Percentiles rank a stretch among this genome's conserved stretches.
Conservation (phyloP, 1,140 invertebrate species). For the Euschistus heros region DNA sequence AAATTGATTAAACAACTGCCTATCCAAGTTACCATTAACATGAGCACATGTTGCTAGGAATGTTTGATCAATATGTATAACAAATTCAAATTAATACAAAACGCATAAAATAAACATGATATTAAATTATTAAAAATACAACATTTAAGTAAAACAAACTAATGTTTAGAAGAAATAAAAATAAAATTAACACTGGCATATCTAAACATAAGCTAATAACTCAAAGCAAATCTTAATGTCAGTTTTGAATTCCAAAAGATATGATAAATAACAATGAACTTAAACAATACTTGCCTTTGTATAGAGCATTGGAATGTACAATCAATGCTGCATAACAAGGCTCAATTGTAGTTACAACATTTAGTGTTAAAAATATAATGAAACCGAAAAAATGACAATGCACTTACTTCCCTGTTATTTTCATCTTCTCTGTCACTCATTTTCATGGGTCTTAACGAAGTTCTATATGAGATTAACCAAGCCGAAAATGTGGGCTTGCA, state of each 20-base stretch:
- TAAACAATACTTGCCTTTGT: not conserved
- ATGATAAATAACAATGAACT: not conserved
- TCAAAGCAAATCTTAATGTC: not conserved
- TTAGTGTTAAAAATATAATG: not conserved
- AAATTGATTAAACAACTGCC: constrained; percentile 6
- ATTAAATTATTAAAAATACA: not conserved
- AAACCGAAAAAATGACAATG: not conserved
- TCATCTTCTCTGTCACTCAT: constrained; percentile 14
- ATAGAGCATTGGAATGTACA: not conserved
- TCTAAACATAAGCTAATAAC: not conserved
- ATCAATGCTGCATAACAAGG: not conserved
- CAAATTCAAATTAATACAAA: not conserved
- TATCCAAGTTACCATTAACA: not conserved
- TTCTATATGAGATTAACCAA: not conserved
- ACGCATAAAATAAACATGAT: not conserved
- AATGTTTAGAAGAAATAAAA: not conserved
- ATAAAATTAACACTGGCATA: not conserved
- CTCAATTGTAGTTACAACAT: not conserved
- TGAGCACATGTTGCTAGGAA: constrained; percentile 3
- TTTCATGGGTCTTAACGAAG: not conserved
- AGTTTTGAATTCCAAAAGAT: not conserved
- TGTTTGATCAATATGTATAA: constrained; percentile 2
- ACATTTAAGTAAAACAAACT: not conserved
- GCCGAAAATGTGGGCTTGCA: not conserved
- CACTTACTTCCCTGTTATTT: constrained; percentile 7